These are phyloP conservation scores for Callitettix versicolor DNA, from an alignment of 1,140 invertebrate species.

Conservation along the genomic window DNA sequence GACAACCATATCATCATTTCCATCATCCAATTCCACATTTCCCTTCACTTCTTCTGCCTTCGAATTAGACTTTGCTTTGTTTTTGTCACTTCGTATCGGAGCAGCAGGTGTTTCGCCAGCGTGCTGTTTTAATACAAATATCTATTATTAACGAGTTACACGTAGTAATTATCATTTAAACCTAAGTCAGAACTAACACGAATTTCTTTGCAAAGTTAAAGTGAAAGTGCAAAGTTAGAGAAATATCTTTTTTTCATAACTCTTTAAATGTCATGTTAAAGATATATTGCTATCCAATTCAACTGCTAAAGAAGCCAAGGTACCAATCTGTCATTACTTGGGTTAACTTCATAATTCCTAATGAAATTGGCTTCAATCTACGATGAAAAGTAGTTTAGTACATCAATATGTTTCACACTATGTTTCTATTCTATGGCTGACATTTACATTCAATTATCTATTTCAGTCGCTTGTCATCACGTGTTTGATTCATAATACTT, in stretches of 20 bases:
- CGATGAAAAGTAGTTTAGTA: too few species aligned
- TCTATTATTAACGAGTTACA: too few species aligned
- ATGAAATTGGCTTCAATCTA: too few species aligned
- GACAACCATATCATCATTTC: conserved; percentile 27
- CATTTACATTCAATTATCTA: too few species aligned
- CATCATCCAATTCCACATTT: conserved; percentile 43
- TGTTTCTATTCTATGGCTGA: too few species aligned
- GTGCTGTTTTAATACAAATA: conserved; percentile 14
- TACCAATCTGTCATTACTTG: too few species aligned
- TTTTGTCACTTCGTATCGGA: conserved; percentile 48
- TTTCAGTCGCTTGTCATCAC: too few species aligned
- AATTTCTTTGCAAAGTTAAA: neutral
- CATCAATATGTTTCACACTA: too few species aligned
- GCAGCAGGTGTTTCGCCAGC: conserved; percentile 53
- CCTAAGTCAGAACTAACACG: neutral
- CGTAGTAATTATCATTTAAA: neutral
- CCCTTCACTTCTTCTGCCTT: conserved; percentile 27
- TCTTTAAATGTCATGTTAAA: neutral
- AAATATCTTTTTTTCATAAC: neutral
- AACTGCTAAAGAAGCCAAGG: too few species aligned
- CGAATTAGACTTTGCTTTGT: conserved; percentile 36
- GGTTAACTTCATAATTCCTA: too few species aligned
- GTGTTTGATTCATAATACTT: too few species aligned
- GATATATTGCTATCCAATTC: too few species aligned
- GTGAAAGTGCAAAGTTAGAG: neutral